These are phyloP conservation scores for Chrysochloris asiatica DNA, from an alignment of 2,113 vertebrate species.

Conservation along the genomic window DNA sequence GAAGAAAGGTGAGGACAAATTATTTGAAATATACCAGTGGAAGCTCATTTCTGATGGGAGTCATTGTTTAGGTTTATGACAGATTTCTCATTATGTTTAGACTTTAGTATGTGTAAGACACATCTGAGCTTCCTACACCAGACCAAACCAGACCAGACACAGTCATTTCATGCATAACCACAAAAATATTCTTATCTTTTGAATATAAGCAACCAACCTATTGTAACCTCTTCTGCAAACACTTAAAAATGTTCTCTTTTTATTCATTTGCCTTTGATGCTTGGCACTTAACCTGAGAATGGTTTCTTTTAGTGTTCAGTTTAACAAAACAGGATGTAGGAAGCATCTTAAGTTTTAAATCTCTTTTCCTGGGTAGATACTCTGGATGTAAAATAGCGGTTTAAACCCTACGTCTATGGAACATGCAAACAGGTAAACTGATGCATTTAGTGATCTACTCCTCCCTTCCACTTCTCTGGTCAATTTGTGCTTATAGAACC, in stretches of 20 bases:
- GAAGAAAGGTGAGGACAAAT: not conserved
- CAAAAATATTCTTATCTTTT: slow-evolving; percentile 50
- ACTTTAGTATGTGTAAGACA: not conserved
- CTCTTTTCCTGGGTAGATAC: not conserved
- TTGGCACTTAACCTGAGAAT: not conserved
- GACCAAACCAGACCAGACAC: slow-evolving; percentile 1
- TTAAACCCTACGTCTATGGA: not conserved
- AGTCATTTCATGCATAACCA: not conserved
- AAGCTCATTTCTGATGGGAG: not conserved
- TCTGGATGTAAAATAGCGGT: not conserved
- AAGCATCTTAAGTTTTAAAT: not conserved
- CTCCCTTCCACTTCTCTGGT: not conserved
- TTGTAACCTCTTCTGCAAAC: slow-evolving; percentile 32
- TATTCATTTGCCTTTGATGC: not conserved
- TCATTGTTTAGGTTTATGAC: slow-evolving; percentile 12
- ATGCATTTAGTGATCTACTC: no score
- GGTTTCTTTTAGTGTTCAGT: not conserved
- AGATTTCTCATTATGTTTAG: not conserved
- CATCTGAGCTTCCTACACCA: slow-evolving; percentile 3
- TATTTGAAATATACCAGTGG: not conserved
- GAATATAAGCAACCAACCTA: slow-evolving; percentile 1
- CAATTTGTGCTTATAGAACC: not conserved
- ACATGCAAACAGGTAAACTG: not conserved
- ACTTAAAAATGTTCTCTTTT: not conserved
- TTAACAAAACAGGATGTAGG: not conserved